Evolutionary conservation across 2,797 vertebrate species (phyloP), one percentile per base, ranked within the genome.

Genomic region (Neosalanx taihuensis): DNA sequence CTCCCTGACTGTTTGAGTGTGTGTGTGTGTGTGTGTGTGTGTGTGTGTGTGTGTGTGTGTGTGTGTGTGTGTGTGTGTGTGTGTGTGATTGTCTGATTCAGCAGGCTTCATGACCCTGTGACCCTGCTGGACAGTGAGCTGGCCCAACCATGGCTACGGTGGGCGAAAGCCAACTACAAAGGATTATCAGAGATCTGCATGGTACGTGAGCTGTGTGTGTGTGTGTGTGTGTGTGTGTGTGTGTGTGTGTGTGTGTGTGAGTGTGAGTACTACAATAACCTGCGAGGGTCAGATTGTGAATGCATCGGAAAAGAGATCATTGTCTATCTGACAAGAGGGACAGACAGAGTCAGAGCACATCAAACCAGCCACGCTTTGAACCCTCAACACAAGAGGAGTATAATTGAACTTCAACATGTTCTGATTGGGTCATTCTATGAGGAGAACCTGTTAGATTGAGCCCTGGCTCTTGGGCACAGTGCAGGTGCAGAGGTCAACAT

Each of bases 161-260:
- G 3, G 90, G 91, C 0, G 96, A 98, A 88, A 93, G 90, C 88
- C 97, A 98, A 81, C 93, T 98, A 71, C 96, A 97, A 87, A 94
- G 96, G 87, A 96, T 98, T 91, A 94, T 99, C 89, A 87, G 93
- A 75, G 97, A 99, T 90, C 90, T 99, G 85, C 94, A 96, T 83
- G 96, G 97, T 99, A 94, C 71, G 46, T 71, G 79, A 79, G 76
- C 76, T 81, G 82, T 86, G 37, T 83, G 58, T 76, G 64, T 46
- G 46, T 74, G n/a, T n/a, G n/a, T n/a, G n/a, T n/a, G n/a, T n/a
- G 66, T 51, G 67, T 37, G 64, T 41, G 65, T 75, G 76, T 69
- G 68, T 77, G 6, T 26, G 60, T 58, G 65, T 37, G 67, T 35
- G 31, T 3, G 51, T 20, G 35, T 69, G 10, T 2, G 58, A 68